Percentiles rank a stretch among this genome's conserved stretches.
These are phyloP conservation scores for Naso thynnoides DNA, from an alignment of 2,797 vertebrate genomes.

Conservation along the genomic window DNA sequence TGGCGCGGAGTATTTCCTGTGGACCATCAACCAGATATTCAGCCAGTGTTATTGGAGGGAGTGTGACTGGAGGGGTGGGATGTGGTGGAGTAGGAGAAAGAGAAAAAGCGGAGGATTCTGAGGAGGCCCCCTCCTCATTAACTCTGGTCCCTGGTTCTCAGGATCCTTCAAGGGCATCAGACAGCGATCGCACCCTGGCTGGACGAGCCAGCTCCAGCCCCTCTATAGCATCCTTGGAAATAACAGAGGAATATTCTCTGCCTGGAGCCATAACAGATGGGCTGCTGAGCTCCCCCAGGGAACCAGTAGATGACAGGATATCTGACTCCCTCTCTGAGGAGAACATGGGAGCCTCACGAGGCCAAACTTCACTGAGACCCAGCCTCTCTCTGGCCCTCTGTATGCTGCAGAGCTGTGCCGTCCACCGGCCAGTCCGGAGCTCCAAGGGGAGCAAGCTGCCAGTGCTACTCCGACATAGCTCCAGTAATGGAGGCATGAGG, in stretches of 20 bases:
- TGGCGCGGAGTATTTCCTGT: slow-evolving; percentile 89
- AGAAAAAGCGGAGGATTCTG: slow-evolving; percentile 67
- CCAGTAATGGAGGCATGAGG: slow-evolving; percentile 70
- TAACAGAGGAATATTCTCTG: slow-evolving; percentile 73
- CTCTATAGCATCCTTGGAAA: slow-evolving; percentile 89
- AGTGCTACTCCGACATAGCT: slow-evolving; percentile 83
- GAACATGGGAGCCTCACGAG: slow-evolving; percentile 63
- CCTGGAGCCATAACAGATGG: slow-evolving; percentile 72
- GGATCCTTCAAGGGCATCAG: slow-evolving; percentile 74
- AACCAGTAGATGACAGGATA: slow-evolving; percentile 79
- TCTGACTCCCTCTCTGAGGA: slow-evolving; percentile 86
- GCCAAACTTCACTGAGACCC: slow-evolving; percentile 55
- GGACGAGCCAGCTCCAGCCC: slow-evolving; percentile 88
- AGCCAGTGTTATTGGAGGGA: slow-evolving; percentile 81
- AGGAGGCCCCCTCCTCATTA: slow-evolving; percentile 83
- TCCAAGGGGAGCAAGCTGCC: slow-evolving; percentile 91
- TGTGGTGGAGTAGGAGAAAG: slow-evolving; percentile 40
- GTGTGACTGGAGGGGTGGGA: slow-evolving; percentile 64
- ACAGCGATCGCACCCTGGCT: slow-evolving; percentile 81
- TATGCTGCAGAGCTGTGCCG: slow-evolving; percentile 86
- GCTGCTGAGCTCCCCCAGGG: slow-evolving; percentile 61
- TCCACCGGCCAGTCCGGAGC: slow-evolving; percentile 88
- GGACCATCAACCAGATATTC: slow-evolving; percentile 90
- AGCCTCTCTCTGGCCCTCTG: slow-evolving; percentile 88
- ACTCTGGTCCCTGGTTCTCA: slow-evolving; percentile 80